A percentile compares a stretch with the other conserved stretches of the same genome.
Conservation (phyloP, 2,888 invertebrate species). For the Physocephala rufipes region DNA sequence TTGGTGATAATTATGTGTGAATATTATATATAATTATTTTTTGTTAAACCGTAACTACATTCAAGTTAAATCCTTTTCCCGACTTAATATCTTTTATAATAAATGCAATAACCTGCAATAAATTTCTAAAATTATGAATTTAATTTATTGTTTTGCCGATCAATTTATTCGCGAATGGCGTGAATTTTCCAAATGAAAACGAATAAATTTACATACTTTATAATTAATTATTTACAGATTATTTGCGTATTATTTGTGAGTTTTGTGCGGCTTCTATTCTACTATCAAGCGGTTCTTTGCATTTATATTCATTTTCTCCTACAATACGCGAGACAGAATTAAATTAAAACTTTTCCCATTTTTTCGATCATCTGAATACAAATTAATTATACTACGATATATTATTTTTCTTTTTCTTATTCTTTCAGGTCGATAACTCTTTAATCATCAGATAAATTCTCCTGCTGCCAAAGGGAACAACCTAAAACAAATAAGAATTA, state of each 20-base stretch:
- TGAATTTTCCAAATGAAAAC: not conserved
- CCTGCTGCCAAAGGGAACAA: slow-evolving; percentile 37
- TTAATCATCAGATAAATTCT: slow-evolving; percentile 39
- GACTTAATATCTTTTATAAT: too few species aligned
- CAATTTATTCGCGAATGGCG: not conserved
- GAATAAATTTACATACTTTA: not conserved
- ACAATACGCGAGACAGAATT: not conserved
- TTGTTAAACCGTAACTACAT: too few species aligned
- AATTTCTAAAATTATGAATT: too few species aligned
- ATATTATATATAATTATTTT: slow-evolving; percentile 7
- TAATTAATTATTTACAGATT: not conserved
- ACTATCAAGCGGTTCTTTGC: too few species aligned
- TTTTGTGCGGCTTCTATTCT: too few species aligned
- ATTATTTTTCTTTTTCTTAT: slow-evolving; percentile 36
- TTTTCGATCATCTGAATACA: not conserved
- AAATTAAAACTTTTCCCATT: not conserved
- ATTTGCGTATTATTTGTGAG: not conserved
- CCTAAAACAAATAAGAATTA: not conserved
- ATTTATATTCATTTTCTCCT: not conserved
- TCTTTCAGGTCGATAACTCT: slow-evolving; percentile 55
- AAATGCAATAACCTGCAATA: too few species aligned
- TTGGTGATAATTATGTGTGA: not conserved
- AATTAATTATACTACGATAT: not conserved
- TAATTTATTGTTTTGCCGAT: not conserved
- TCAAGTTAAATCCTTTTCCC: too few species aligned